Conservation (phyloP, 2,888 invertebrate genomes). For the Cantharis nigra region DNA sequence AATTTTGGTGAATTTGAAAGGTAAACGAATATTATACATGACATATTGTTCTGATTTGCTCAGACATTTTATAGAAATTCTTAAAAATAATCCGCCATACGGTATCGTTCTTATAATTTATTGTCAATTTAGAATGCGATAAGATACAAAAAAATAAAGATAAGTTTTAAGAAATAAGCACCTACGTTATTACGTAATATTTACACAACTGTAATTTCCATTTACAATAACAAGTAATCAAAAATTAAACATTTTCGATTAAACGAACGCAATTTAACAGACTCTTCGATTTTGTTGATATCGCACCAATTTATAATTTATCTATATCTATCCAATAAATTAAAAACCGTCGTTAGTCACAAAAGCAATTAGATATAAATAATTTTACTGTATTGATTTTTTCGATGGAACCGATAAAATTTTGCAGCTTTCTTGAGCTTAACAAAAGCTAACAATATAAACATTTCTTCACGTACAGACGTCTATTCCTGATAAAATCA, state of each 20-base stretch:
- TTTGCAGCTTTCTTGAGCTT: neutral
- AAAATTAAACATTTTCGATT: neutral
- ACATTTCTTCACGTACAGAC: neutral
- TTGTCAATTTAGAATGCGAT: neutral
- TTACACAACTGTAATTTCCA: neutral
- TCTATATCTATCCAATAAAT: neutral
- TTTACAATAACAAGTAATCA: neutral
- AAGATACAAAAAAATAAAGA: neutral
- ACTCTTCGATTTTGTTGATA: neutral
- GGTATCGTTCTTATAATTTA: neutral
- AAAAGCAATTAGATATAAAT: neutral
- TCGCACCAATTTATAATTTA: neutral
- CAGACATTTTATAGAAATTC: neutral
- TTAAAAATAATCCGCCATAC: neutral
- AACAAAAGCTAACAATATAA: neutral
- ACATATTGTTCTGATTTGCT: neutral
- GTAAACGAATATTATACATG: neutral
- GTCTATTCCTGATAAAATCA: neutral
- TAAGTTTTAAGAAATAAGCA: neutral
- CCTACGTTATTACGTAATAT: neutral
- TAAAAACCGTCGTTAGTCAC: neutral
- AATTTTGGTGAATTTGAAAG: neutral
- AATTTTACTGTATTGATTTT: neutral
- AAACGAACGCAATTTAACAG: neutral
- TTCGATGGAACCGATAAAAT: neutral